These are phyloP conservation scores for Cheilosia grossa DNA, from an alignment of 2,888 invertebrate genomes.

Conservation along the genomic window DNA sequence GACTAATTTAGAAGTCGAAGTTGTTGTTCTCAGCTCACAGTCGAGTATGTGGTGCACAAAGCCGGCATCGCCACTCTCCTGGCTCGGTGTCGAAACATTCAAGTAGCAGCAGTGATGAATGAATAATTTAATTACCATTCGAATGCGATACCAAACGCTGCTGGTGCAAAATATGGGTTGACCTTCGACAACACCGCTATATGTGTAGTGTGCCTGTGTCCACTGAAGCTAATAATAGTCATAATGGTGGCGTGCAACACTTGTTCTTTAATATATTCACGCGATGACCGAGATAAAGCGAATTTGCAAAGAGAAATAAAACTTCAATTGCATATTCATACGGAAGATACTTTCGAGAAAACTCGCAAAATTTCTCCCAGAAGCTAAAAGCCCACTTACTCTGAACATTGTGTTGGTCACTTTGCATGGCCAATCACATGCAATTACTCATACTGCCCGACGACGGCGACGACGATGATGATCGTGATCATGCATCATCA, in stretches of 20 bases:
- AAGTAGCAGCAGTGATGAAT: background rate
- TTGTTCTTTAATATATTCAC: constrained; percentile 25
- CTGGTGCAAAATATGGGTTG: constrained; percentile 21
- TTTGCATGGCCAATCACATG: constrained; percentile 14
- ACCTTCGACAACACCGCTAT: constrained; percentile 32
- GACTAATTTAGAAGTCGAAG: constrained; percentile 38
- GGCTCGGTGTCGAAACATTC: background rate
- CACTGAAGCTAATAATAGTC: background rate
- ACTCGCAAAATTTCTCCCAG: constrained; percentile 35
- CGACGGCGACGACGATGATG: constrained; percentile 18
- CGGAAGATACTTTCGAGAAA: constrained; percentile 33
- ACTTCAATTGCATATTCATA: constrained; percentile 22
- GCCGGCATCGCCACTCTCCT: background rate
- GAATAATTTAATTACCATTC: constrained; percentile 31
- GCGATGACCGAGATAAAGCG: constrained; percentile 22
- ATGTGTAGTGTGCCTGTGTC: background rate
- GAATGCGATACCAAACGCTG: constrained; percentile 17
- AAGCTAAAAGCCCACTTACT: constrained; percentile 1
- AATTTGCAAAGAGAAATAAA: constrained; percentile 5
- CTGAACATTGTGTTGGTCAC: constrained; percentile 2
- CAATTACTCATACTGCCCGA: constrained; percentile 40
- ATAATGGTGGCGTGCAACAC: background rate
- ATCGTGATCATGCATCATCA: constrained; percentile 41
- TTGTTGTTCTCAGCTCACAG: background rate
- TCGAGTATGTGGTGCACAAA: background rate